phyloP scores from a whole-genome alignment of 1,140 invertebrate species.

The Chrysomallon squamiferum region DNA sequence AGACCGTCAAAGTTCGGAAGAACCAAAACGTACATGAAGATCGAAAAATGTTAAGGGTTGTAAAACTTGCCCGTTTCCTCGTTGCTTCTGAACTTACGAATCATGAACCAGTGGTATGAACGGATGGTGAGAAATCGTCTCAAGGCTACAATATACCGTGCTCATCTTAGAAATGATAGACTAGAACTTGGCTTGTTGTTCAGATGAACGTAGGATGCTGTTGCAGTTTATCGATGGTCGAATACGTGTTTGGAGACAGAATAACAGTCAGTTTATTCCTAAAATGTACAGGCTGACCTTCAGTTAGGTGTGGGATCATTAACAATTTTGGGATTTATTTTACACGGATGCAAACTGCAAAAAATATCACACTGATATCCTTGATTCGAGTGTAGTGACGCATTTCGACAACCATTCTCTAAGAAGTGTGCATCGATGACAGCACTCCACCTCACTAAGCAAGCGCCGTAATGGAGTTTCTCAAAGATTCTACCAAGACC shows the following conservation, averaged over 20 bases:
- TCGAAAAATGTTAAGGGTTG: background rate
- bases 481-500: background rate
- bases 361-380: background rate
- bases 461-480: background rate
- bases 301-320: background rate
- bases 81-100: background rate
- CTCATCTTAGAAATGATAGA: background rate
- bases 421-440: background rate
- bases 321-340: background rate
- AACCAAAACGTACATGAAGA: background rate
- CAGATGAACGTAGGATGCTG: background rate
- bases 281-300: background rate
- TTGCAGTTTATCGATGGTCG: background rate
- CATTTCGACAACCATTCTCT: conserved; percentile 1
- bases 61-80: background rate
- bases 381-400: background rate
- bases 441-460: background rate
- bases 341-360: background rate
- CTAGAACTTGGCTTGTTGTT: background rate
- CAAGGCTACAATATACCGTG: background rate
- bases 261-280: background rate
- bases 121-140: background rate
- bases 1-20: background rate
- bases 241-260: background rate
- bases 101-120: background rate